Conservation (phyloP, 2,888 invertebrate genomes). For the Schrankia costaestrigalis region DNA sequence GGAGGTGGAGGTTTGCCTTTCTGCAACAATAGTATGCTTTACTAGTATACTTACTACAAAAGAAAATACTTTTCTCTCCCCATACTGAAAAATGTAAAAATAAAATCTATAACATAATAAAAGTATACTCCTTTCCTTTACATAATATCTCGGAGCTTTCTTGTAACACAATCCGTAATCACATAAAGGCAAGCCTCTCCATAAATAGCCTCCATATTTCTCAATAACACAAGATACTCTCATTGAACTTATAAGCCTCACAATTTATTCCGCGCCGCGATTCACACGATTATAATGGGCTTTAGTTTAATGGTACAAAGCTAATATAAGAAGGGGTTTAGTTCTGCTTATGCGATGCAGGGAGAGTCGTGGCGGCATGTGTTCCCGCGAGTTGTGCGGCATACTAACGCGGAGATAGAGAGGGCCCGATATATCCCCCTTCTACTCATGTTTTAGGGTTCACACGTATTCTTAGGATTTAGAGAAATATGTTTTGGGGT, state of each 20-base stretch:
- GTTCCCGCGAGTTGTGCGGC: slow-evolving; percentile 27
- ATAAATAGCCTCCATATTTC: slow-evolving; percentile 19
- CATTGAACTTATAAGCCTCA: slow-evolving; percentile 32
- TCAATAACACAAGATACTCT: slow-evolving; percentile 26
- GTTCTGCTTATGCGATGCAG: slow-evolving; percentile 33
- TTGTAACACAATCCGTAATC: slow-evolving; percentile 5
- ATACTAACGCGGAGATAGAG: slow-evolving; percentile 40
- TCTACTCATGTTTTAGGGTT: too few species aligned
- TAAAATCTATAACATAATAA: not conserved
- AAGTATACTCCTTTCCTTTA: slow-evolving; percentile 1
- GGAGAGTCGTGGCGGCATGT: slow-evolving; percentile 33
- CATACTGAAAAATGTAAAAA: too few species aligned
- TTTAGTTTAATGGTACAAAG: slow-evolving; percentile 35
- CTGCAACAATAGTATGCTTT: too few species aligned
- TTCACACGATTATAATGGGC: slow-evolving; percentile 32
- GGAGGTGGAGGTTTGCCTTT: too few species aligned
- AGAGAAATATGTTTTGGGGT: too few species aligned
- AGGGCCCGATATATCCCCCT: too few species aligned
- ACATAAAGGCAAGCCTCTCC: slow-evolving; percentile 7
- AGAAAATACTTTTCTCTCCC: too few species aligned
- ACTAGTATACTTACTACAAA: too few species aligned
- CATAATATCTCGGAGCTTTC: slow-evolving; percentile 1
- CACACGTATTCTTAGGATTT: too few species aligned
- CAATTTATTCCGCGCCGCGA: slow-evolving; percentile 33
- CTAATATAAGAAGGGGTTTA: slow-evolving; percentile 33